Percentiles rank a stretch among this genome's conserved stretches.
phyloP scores from a whole-genome alignment of 2,797 vertebrate genomes.

The Eulemur albifrons region DNA sequence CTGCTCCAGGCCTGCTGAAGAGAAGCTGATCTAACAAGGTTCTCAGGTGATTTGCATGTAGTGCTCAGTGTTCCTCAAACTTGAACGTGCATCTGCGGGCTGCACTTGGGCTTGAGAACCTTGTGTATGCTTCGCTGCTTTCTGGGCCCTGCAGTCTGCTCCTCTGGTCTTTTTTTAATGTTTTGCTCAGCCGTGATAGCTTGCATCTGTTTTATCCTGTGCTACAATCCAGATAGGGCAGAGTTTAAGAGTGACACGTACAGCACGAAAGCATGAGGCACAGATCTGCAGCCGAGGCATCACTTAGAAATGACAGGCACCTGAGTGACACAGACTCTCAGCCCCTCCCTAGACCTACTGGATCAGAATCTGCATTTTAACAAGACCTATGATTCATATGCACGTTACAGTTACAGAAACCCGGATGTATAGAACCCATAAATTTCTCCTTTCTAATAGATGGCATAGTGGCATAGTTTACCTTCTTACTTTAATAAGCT shows the following conservation, averaged over 20 bases:
- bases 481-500: constrained; percentile 28
- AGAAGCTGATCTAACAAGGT: background rate
- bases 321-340: background rate
- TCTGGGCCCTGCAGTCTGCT: background rate
- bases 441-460: background rate
- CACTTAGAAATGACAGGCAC: background rate
- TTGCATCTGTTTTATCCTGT: background rate
- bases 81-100: accelerated
- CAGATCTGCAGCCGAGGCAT: background rate
- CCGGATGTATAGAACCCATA: background rate
- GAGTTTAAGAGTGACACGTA: background rate
- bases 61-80: background rate
- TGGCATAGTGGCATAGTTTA: background rate
- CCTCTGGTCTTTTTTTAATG: background rate
- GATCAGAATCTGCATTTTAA: background rate
- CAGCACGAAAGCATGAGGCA: background rate
- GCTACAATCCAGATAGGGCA: background rate
- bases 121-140: accelerated
- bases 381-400: background rate
- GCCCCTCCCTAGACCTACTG: background rate
- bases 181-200: background rate
- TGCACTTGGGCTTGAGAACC: background rate
- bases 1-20: background rate
- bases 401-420: background rate
- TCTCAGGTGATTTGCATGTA: background rate